Percentiles rank a stretch among this genome's conserved stretches.
Conservation (phyloP, 1,140 invertebrate genomes). For the Rhopalosiphum padi region DNA sequence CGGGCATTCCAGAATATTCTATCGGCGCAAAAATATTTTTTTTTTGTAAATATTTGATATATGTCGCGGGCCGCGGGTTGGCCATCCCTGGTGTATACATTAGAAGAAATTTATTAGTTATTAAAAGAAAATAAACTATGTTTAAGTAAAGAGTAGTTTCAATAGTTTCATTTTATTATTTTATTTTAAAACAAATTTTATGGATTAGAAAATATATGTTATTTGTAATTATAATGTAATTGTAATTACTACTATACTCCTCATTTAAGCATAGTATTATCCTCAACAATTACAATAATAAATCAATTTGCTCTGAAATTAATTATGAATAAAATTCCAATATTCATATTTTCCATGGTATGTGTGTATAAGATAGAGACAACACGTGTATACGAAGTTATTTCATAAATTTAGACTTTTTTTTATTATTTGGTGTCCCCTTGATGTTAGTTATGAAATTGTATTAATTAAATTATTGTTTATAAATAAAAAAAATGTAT, state of each 20-base stretch:
- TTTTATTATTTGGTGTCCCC: neutral
- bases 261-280: neutral
- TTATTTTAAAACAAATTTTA: neutral
- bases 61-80: too few species aligned
- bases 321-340: neutral
- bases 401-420: neutral
- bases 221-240: too few species aligned
- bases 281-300: neutral
- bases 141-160: neutral
- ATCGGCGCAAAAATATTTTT: too few species aligned
- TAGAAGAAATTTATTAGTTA: too few species aligned
- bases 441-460: neutral
- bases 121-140: neutral
- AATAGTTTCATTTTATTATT: too few species aligned
- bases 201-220: neutral
- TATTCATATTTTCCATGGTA: neutral
- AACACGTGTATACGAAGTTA: neutral
- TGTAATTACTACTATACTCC: neutral
- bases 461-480: neutral
- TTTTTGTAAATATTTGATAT: too few species aligned
- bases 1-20: too few species aligned
- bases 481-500: neutral
- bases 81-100: neutral
- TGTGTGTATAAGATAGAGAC: neutral
- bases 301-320: neutral